Evolutionary conservation across 2,888 invertebrate species (phyloP).

Genomic region (Polydrusus tereticollis): DNA sequence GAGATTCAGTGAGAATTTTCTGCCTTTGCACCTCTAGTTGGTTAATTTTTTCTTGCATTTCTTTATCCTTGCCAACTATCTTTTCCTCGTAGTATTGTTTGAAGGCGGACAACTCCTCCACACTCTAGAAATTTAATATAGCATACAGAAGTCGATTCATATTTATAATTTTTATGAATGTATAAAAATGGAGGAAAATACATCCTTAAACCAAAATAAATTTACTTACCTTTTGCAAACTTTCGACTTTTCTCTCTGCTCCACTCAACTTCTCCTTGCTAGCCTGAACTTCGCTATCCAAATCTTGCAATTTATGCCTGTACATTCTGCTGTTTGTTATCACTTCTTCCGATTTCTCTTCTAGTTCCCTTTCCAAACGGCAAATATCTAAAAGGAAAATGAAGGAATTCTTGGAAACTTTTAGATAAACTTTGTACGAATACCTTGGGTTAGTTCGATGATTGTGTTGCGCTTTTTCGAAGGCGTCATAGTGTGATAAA

Average conservation of each 20-base stretch:
- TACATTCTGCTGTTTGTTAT: conserved; percentile 38
- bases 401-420: too few species aligned
- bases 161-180: too few species aligned
- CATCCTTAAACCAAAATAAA: too few species aligned
- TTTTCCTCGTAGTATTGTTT: conserved; percentile 56
- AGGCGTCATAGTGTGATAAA: conserved; percentile 30
- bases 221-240: conserved; percentile 56
- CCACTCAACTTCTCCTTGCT: conserved; percentile 51
- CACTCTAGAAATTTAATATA: conserved; percentile 37
- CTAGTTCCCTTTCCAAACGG: conserved; percentile 65
- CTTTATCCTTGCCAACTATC: conserved; percentile 59
- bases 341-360: conserved; percentile 56
- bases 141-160: too few species aligned
- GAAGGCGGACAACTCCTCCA: conserved; percentile 50
- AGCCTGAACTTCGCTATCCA: conserved; percentile 61
- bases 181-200: too few species aligned
- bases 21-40: conserved; percentile 60
- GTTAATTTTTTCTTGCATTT: conserved; percentile 60
- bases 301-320: conserved; percentile 64
- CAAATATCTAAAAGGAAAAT: conserved; percentile 28
- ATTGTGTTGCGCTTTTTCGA: conserved; percentile 56
- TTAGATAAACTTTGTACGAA: too few species aligned
- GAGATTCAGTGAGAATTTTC: conserved; percentile 48
- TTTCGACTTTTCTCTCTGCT: conserved; percentile 54
- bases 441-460: conserved; percentile 64